phyloP scores from a whole-genome alignment of 2,113 vertebrate species.

The Monopterus albus region DNA sequence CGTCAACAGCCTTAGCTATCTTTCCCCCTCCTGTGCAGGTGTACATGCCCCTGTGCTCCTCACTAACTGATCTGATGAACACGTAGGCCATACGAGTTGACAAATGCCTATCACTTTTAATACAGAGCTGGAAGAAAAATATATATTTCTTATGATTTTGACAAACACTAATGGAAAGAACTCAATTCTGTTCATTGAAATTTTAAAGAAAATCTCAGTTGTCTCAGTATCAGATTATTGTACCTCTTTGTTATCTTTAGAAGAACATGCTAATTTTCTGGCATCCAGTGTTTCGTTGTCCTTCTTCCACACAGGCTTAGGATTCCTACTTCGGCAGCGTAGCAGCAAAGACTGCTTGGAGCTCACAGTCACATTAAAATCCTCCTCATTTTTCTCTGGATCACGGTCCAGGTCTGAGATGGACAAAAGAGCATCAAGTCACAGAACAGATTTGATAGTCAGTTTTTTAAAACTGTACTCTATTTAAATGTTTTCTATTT shows the following conservation, averaged over 20 bases:
- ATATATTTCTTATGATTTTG: not conserved
- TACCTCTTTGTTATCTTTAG: conserved; percentile 35
- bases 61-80: conserved; percentile 56
- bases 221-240: not conserved
- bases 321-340: conserved; percentile 43
- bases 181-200: not conserved
- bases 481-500: not conserved
- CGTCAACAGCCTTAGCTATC: conserved; percentile 70
- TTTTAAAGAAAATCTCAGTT: not conserved
- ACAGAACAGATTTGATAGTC: not conserved
- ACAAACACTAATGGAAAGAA: not conserved
- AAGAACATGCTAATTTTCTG: fast-evolving
- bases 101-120: fast-evolving
- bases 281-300: fast-evolving
- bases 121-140: conserved; percentile 56
- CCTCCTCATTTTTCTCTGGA: not conserved
- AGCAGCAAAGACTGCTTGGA: conserved; percentile 71
- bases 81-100: fast-evolving
- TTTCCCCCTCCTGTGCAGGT: conserved; percentile 78
- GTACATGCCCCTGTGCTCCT: conserved; percentile 80
- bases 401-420: conserved; percentile 48
- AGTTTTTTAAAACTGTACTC: not conserved
- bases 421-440: not conserved
- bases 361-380: conserved; percentile 49
- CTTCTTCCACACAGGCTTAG: conserved; percentile 43